These are phyloP conservation scores for Steinernema feltiae DNA, from an alignment of 1,140 invertebrate species.

Conservation along the genomic window DNA sequence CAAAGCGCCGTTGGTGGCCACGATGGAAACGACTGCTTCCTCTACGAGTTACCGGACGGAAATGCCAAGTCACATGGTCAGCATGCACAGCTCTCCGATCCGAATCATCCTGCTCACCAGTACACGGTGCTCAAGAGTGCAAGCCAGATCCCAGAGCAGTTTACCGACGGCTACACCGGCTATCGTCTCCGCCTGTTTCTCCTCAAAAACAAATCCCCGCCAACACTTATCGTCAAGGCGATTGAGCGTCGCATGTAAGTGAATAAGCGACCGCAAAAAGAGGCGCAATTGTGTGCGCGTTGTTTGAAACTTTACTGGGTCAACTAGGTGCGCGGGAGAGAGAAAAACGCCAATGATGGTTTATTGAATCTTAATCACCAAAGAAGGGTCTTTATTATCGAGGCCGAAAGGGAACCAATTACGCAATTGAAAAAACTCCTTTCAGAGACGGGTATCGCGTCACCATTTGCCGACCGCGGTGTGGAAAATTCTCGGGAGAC, in stretches of 20 bases:
- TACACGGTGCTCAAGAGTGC: conserved; percentile 48
- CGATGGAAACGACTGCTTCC: conserved; percentile 56
- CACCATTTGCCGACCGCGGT: conserved; percentile 56
- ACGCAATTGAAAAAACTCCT: conserved; percentile 18
- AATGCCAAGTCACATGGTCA: background rate
- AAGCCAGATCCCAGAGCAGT: conserved; percentile 52
- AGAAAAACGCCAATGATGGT: conserved; percentile 14
- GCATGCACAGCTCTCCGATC: conserved; percentile 16
- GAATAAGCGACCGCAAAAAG: background rate
- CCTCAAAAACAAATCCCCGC: conserved; percentile 54
- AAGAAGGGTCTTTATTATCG: background rate
- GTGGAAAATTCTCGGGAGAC: conserved; percentile 42
- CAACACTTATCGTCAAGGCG: conserved; percentile 53
- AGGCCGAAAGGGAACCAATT: conserved; percentile 7
- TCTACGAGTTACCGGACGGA: conserved; percentile 55
- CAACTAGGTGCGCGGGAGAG: background rate
- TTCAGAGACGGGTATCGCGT: conserved; percentile 55
- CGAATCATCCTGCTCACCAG: conserved; percentile 22
- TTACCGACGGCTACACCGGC: conserved; percentile 51
- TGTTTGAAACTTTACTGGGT: conserved; percentile 13
- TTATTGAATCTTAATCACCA: conserved; percentile 8
- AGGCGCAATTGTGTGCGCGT: conserved; percentile 10
- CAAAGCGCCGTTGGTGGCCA: conserved; percentile 38
- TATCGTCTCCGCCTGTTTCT: conserved; percentile 54
- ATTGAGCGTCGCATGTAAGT: conserved; percentile 54